Percentiles rank a stretch among this genome's conserved stretches.
These are phyloP conservation scores for Falcaria lacertinaria DNA, from an alignment of 2,888 invertebrate genomes.

Conservation along the genomic window DNA sequence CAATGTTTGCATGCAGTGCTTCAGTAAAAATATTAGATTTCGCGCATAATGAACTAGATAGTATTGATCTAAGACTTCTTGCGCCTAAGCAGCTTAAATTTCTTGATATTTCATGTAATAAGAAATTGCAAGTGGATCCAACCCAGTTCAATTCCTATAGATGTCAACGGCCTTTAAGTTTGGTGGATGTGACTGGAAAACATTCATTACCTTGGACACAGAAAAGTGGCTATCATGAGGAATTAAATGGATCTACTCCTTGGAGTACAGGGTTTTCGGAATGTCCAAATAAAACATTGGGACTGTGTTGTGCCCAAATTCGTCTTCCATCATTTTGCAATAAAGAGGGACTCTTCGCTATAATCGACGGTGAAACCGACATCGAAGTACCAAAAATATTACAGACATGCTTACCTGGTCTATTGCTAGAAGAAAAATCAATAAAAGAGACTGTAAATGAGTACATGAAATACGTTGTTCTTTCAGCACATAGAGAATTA, in stretches of 20 bases:
- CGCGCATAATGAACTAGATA: slow-evolving; percentile 91
- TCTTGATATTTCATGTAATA: slow-evolving; percentile 91
- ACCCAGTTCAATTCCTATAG: slow-evolving; percentile 89
- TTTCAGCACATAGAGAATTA: slow-evolving; percentile 88
- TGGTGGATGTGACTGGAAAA: slow-evolving; percentile 91
- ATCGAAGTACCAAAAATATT: slow-evolving; percentile 84
- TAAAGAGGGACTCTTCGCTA: slow-evolving; percentile 89
- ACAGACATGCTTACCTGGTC: slow-evolving; percentile 87
- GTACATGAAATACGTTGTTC: slow-evolving; percentile 90
- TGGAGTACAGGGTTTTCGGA: slow-evolving; percentile 93
- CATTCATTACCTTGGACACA: slow-evolving; percentile 83
- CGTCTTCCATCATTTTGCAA: slow-evolving; percentile 89
- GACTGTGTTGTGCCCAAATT: slow-evolving; percentile 88
- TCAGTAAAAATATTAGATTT: slow-evolving; percentile 89
- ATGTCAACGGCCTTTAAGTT: slow-evolving; percentile 88
- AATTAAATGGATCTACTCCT: slow-evolving; percentile 79
- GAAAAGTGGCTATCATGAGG: slow-evolving; percentile 74
- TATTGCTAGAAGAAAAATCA: slow-evolving; percentile 88
- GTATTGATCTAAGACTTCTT: slow-evolving; percentile 86
- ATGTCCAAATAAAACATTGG: slow-evolving; percentile 86
- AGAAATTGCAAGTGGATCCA: slow-evolving; percentile 89
- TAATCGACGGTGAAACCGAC: slow-evolving; percentile 89
- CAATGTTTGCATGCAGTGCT: slow-evolving; percentile 86
- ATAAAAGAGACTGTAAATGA: slow-evolving; percentile 89
- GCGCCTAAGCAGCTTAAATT: slow-evolving; percentile 91